Evolutionary conservation across 1,140 invertebrate genomes (phyloP).

Genomic region (Acromyrmex charruanus): DNA sequence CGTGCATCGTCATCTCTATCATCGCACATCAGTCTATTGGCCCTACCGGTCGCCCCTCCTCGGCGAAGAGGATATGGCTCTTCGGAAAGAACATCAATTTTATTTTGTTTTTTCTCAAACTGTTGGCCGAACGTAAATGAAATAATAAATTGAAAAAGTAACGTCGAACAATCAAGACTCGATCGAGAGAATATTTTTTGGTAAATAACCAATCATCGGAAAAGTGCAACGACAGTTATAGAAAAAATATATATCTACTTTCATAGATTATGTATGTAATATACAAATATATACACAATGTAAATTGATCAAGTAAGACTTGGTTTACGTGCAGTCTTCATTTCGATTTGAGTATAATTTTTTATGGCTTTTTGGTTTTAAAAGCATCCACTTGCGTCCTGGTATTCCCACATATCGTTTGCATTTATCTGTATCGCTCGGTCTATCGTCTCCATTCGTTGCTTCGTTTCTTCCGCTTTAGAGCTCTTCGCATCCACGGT

Average conservation of each 20-base stretch:
- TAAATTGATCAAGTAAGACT: conserved; percentile 87
- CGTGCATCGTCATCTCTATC: conserved; percentile 84
- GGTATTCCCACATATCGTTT: conserved; percentile 82
- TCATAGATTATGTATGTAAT: conserved; percentile 51
- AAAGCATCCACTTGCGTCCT: conserved; percentile 76
- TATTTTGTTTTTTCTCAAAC: conserved; percentile 81
- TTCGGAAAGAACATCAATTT: conserved; percentile 88
- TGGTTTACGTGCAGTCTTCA: conserved; percentile 73
- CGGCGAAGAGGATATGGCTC: conserved; percentile 87
- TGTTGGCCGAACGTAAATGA: conserved; percentile 85
- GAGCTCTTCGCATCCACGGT: conserved; percentile 38
- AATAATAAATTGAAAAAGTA: conserved; percentile 81
- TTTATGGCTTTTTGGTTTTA: conserved; percentile 35
- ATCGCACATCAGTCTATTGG: conserved; percentile 85
- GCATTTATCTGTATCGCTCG: conserved; percentile 58
- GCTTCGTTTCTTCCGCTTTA: conserved; percentile 56
- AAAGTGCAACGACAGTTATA: conserved; percentile 76
- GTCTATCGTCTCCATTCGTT: conserved; percentile 13
- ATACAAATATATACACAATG: conserved; percentile 75
- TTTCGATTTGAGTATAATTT: conserved; percentile 59
- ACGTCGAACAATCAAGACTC: conserved; percentile 72
- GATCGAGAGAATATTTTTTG: conserved; percentile 73
- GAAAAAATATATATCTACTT: conserved; percentile 43
- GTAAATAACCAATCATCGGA: conserved; percentile 81
- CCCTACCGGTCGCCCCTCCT: conserved; percentile 86